A percentile compares a stretch with the other conserved stretches of the same genome.
Evolutionary conservation across 1,140 invertebrate species (phyloP).

Genomic region (Drosophila arawakana): DNA sequence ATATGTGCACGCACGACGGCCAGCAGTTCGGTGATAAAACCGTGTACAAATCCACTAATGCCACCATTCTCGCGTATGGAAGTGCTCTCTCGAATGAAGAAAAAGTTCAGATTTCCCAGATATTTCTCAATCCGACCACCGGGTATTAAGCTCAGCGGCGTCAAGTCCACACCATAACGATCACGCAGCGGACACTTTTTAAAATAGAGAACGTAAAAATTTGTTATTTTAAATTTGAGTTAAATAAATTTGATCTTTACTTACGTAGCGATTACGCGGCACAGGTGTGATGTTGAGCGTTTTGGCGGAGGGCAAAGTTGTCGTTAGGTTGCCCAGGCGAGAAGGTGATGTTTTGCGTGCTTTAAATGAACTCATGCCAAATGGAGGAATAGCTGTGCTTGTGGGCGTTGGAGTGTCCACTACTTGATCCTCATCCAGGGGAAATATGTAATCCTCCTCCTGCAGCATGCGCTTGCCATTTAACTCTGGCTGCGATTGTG

Average conservation of each 20-base stretch:
- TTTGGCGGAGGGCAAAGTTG: constrained; percentile 48
- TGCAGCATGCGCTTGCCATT: constrained; percentile 71
- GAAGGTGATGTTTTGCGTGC: constrained; percentile 75
- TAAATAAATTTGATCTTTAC: not conserved
- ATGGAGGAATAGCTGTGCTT: constrained; percentile 64
- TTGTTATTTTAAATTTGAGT: not conserved
- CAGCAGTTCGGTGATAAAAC: constrained; percentile 94
- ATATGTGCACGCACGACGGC: constrained; percentile 97
- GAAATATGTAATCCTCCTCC: constrained; percentile 88
- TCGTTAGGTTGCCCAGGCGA: constrained; percentile 41
- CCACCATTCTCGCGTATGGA: constrained; percentile 96
- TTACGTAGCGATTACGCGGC: constrained; percentile 61
- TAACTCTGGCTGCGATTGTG: constrained; percentile 61
- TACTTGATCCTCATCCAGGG: constrained; percentile 89
- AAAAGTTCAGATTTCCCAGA: constrained; percentile 96
- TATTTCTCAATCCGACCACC: constrained; percentile 93
- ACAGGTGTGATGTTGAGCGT: constrained; percentile 36
- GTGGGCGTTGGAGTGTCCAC: constrained; percentile 75
- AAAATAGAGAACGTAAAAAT: not conserved
- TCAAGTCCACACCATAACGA: constrained; percentile 92
- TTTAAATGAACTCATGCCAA: constrained; percentile 78
- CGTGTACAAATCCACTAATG: constrained; percentile 96
- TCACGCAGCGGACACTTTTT: constrained; percentile 87
- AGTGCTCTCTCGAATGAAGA: constrained; percentile 97
- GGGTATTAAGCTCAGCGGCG: constrained; percentile 92